These are phyloP conservation scores for Prinia subflava DNA, from an alignment of 2,113 vertebrate genomes.

Conservation along the genomic window DNA sequence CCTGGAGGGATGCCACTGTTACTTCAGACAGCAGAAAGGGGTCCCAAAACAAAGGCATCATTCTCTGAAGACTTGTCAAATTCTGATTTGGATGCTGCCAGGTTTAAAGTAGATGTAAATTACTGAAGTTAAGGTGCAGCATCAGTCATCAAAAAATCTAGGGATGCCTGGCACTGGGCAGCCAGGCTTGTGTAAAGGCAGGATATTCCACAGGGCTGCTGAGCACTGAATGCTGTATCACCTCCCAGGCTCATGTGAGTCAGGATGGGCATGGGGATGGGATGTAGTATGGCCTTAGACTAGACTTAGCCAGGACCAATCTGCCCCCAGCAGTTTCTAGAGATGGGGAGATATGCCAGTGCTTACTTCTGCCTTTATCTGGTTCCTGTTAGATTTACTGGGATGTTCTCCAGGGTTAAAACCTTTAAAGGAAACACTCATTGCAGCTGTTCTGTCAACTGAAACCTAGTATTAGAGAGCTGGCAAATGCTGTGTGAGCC, in stretches of 20 bases:
- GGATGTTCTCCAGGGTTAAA: background rate
- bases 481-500: background rate
- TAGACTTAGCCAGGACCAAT: background rate
- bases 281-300: background rate
- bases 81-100: background rate
- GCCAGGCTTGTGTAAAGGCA: background rate
- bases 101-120: background rate
- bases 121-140: background rate
- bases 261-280: background rate
- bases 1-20: background rate
- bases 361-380: background rate
- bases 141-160: background rate
- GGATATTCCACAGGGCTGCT: background rate
- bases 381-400: background rate
- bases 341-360: background rate
- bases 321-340: background rate
- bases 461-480: background rate
- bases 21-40: background rate
- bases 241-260: fast-evolving
- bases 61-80: background rate
- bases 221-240: fast-evolving
- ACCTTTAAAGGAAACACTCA: background rate
- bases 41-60: background rate
- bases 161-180: background rate
- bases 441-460: background rate